A percentile compares a stretch with the other conserved stretches of the same genome.
These are phyloP conservation scores for Babyrousa celebensis DNA, from an alignment of 2,797 vertebrate species.

Conservation along the genomic window DNA sequence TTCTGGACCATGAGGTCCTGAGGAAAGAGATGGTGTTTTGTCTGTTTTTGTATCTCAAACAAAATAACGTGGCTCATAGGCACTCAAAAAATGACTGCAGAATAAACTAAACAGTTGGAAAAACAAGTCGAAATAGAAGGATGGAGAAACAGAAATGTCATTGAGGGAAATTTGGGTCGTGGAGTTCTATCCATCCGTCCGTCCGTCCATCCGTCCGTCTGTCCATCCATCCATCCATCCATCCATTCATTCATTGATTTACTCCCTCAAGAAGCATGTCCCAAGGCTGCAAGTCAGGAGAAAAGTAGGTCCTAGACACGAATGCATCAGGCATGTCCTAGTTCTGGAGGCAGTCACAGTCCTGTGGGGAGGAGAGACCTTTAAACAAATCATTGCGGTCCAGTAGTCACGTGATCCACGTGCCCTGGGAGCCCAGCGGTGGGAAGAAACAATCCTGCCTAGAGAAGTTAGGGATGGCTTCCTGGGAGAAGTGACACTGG, in stretches of 20 bases:
- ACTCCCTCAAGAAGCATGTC: background rate
- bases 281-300: background rate
- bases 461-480: background rate
- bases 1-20: background rate
- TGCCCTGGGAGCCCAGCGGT: background rate
- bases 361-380: background rate
- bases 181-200: background rate
- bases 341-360: background rate
- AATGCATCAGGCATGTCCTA: background rate
- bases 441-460: background rate
- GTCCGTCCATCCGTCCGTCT: background rate
- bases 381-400: background rate
- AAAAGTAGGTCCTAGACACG: background rate
- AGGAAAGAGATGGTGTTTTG: background rate
- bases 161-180: background rate
- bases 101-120: slow-evolving; percentile 10
- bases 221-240: background rate
- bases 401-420: background rate
- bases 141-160: background rate
- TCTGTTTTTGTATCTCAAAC: background rate
- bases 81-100: background rate
- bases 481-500: background rate
- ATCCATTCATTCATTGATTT: background rate
- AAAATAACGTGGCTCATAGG: background rate
- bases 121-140: background rate